A percentile compares a stretch with the other conserved stretches of the same genome.
These are phyloP conservation scores for Drosophila picticornis DNA, from an alignment of 2,888 invertebrate genomes.

Conservation along the genomic window DNA sequence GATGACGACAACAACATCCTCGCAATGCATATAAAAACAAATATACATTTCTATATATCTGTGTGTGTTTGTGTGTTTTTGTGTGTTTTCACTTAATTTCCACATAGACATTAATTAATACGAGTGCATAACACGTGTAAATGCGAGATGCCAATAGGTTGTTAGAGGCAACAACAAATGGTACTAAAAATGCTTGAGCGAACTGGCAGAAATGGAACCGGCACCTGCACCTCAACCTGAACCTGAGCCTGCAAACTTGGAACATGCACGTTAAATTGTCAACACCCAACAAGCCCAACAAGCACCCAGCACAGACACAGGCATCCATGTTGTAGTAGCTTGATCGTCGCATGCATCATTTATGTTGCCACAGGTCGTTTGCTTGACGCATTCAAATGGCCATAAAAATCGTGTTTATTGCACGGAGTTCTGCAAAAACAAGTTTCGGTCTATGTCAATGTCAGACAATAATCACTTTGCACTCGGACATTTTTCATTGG, in stretches of 20 bases:
- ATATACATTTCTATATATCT: not conserved
- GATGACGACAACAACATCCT: slow-evolving; percentile 62
- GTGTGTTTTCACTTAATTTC: slow-evolving; percentile 79
- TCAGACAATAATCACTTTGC: slow-evolving; percentile 48
- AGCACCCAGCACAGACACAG: slow-evolving; percentile 33
- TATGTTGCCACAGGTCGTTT: slow-evolving; percentile 57
- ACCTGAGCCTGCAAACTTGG: not conserved
- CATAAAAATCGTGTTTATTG: slow-evolving; percentile 76
- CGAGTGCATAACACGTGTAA: slow-evolving; percentile 62
- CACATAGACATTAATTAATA: slow-evolving; percentile 79
- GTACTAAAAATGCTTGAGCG: slow-evolving; percentile 70
- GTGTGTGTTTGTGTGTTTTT: slow-evolving; percentile 43
- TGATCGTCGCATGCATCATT: slow-evolving; percentile 59
- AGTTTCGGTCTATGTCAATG: slow-evolving; percentile 68
- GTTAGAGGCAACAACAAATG: slow-evolving; percentile 49
- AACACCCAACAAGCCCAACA: too few species aligned
- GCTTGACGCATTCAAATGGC: slow-evolving; percentile 67
- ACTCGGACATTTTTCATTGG: slow-evolving; percentile 37
- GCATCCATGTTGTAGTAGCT: not conserved
- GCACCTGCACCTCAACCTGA: not conserved
- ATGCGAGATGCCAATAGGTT: slow-evolving; percentile 26
- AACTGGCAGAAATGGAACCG: not conserved
- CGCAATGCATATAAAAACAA: slow-evolving; percentile 31
- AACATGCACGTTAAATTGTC: slow-evolving; percentile 49
- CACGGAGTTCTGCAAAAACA: slow-evolving; percentile 39